Base-by-base conservation (phyloP, 2,888 invertebrate genomes). In the Torymus auratus region DNA sequence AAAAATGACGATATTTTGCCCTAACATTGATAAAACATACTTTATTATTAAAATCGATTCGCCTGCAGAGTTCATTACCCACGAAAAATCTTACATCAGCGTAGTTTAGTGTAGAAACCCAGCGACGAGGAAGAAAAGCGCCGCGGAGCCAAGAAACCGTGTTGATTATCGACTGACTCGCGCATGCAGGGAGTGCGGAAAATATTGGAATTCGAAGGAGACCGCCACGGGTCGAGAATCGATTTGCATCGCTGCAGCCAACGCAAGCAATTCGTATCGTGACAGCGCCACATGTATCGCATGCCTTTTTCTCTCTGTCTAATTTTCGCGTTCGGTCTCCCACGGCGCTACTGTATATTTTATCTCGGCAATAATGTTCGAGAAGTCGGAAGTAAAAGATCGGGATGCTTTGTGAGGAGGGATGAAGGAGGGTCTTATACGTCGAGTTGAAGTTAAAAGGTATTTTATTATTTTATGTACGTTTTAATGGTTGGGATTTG, bases 131-230 rank as follows among this genome's bases (percentile, higher is more conserved):
- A 56, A 56, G n/a, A 56, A 56, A 56, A n/a, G 5, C n/a, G 4
- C 12, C 15, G n/a, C n/a, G 15, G 56, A 56, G 15, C 14, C 15
- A 56, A 56, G 56, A 56, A 56, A 56, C 4, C 56, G 56, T n/a
- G 56, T 56, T 56, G 15, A 56, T 56, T 56, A 56, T 56, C 56
- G 56, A 56, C 56, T 56, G n/a, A 14, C 64, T 56, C 14, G 11
- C 15, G 41, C 23, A 10, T 10, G n/a, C 15, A n/a, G n/a, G 41
- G 41, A n/a, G 41, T 64, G 12, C 23, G n/a, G 64, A 64, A 64
- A 64, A 50, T 28, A 64, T 41, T 64, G 56, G 15, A 56, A 56
- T 56, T 56, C 56, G 11, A 12, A 12, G 23, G 62, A 14, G n/a
- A 7, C 28, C 41, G 41, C 41, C 41, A 41, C 41, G 7, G 41